phyloP scores from a whole-genome alignment of 1,140 invertebrate species.

The Drosophila watanabei region DNA sequence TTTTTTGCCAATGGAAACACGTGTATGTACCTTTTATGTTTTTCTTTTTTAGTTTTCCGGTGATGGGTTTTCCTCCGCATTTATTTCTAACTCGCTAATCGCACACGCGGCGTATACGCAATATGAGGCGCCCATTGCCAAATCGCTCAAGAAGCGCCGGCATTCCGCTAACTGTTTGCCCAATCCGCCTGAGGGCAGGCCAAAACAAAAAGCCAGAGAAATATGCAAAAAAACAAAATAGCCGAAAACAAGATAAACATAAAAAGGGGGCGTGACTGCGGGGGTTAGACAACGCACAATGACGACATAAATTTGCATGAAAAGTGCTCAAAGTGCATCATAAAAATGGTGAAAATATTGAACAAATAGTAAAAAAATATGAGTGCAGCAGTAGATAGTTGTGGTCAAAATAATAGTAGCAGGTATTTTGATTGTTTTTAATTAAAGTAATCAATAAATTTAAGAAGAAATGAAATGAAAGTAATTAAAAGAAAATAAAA shows the following conservation, averaged over 20 bases:
- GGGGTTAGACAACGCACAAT: slow-evolving; percentile 56
- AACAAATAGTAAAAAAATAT: slow-evolving; percentile 56
- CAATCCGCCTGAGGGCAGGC: slow-evolving; percentile 25
- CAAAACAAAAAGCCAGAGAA: slow-evolving; percentile 4
- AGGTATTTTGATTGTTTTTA: too few species aligned
- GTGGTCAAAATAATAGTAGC: slow-evolving; percentile 2
- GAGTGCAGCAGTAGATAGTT: slow-evolving; percentile 4
- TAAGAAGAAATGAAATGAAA: background rate
- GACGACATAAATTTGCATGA: slow-evolving; percentile 74
- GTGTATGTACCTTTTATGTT: slow-evolving; percentile 63
- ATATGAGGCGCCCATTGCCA: slow-evolving; percentile 60
- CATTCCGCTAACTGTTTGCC: slow-evolving; percentile 58
- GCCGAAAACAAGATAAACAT: slow-evolving; percentile 22
- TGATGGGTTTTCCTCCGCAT: slow-evolving; percentile 41
- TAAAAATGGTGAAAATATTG: slow-evolving; percentile 61
- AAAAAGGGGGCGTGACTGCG: slow-evolving; percentile 34
- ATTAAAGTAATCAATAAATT: background rate
- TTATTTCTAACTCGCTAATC: slow-evolving; percentile 56
- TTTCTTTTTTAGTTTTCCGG: slow-evolving; percentile 17
- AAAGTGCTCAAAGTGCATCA: slow-evolving; percentile 35
- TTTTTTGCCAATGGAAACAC: slow-evolving; percentile 57
- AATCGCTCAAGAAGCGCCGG: slow-evolving; percentile 41
- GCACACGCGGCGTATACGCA: slow-evolving; percentile 69
- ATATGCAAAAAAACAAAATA: slow-evolving; percentile 12
- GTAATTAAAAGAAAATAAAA: background rate